phyloP scores from a whole-genome alignment of 1,140 invertebrate species.

The Aphaenogaster rudis region DNA sequence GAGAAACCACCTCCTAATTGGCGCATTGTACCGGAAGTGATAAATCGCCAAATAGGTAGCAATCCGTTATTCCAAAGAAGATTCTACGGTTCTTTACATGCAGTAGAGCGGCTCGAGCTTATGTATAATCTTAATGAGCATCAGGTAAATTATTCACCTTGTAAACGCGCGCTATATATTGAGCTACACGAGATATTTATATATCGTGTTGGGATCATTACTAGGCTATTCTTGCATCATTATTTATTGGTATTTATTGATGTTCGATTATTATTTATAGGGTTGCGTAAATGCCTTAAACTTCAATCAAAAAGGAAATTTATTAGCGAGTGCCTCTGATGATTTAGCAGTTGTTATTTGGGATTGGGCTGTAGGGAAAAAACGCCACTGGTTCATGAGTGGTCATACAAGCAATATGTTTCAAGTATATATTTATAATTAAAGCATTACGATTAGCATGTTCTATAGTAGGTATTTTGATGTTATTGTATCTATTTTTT shows the following conservation, averaged over 20 bases:
- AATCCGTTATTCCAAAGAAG: slow-evolving; percentile 89
- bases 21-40: slow-evolving; percentile 89
- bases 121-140: slow-evolving; percentile 93
- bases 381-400: slow-evolving; percentile 90
- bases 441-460: background rate
- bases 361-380: slow-evolving; percentile 94
- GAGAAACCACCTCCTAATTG: slow-evolving; percentile 90
- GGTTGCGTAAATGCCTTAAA: slow-evolving; percentile 97
- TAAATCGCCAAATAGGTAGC: slow-evolving; percentile 89
- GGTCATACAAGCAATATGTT: slow-evolving; percentile 96
- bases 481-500: slow-evolving; percentile 25
- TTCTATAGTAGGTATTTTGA: slow-evolving; percentile 67
- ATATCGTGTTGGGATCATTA: background rate
- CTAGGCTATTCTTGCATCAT: background rate
- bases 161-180: background rate
- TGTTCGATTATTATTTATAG: slow-evolving; percentile 66
- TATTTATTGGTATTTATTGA: slow-evolving; percentile 27
- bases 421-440: slow-evolving; percentile 89
- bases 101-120: slow-evolving; percentile 93
- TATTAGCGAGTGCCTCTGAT: slow-evolving; percentile 96
- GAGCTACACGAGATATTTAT: background rate
- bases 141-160: slow-evolving; percentile 79
- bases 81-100: slow-evolving; percentile 94
- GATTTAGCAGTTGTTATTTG: slow-evolving; percentile 95
- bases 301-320: slow-evolving; percentile 93